Percentiles rank a stretch among this genome's conserved stretches.
phyloP scores from a whole-genome alignment of 2,888 invertebrate genomes.

The Achlya flavicornis region DNA sequence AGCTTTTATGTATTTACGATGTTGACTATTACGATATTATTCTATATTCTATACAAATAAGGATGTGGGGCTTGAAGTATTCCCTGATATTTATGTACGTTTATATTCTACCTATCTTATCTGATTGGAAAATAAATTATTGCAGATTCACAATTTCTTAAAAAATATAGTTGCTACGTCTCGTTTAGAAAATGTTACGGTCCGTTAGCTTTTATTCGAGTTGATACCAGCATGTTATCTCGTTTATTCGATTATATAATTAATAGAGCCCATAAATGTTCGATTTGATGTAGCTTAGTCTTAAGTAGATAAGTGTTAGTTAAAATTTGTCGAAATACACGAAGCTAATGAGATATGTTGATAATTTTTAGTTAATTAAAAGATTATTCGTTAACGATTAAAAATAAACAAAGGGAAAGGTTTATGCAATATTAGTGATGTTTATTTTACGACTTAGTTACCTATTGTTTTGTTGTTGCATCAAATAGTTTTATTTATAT shows the following conservation, averaged over 20 bases:
- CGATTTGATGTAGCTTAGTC: slow-evolving; percentile 68
- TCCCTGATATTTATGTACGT: slow-evolving; percentile 38
- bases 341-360: slow-evolving; percentile 49
- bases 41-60: slow-evolving; percentile 56
- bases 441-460: not conserved
- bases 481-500: slow-evolving; percentile 12
- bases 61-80: slow-evolving; percentile 46
- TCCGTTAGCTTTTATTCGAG: slow-evolving; percentile 39
- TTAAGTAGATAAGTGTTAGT: slow-evolving; percentile 73
- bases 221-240: slow-evolving; percentile 40
- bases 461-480: not conserved
- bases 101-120: slow-evolving; percentile 24
- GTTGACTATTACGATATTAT: slow-evolving; percentile 79
- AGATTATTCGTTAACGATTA: slow-evolving; percentile 19
- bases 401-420: not conserved
- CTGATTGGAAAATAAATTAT: slow-evolving; percentile 1
- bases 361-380: slow-evolving; percentile 21
- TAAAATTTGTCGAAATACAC: slow-evolving; percentile 53
- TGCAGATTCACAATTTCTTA: slow-evolving; percentile 19
- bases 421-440: not conserved
- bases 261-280: slow-evolving; percentile 64
- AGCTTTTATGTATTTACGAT: slow-evolving; percentile 81
- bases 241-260: slow-evolving; percentile 38
- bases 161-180: slow-evolving; percentile 24
- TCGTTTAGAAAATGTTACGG: slow-evolving; percentile 12